A percentile compares a stretch with the other conserved stretches of the same genome.
phyloP scores from a whole-genome alignment of 1,140 invertebrate genomes.

The Drosophila triauraria region DNA sequence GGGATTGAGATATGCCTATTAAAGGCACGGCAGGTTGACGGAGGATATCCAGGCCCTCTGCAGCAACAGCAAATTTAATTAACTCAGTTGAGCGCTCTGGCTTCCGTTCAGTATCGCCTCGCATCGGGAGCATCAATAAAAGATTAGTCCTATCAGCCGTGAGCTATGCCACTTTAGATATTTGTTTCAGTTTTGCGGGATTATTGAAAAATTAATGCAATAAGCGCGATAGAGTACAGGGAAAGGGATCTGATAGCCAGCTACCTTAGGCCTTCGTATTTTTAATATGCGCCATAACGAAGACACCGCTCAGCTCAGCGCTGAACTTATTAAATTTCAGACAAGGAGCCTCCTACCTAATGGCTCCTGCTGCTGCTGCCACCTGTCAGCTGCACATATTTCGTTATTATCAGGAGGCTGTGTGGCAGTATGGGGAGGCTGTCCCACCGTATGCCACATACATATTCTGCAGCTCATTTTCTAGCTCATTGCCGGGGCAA shows the following conservation, averaged over 20 bases:
- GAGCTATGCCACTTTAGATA: slow-evolving; percentile 73
- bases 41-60: slow-evolving; percentile 10
- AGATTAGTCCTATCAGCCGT: slow-evolving; percentile 72
- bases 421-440: neutral
- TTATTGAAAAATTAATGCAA: slow-evolving; percentile 84
- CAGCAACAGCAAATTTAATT: slow-evolving; percentile 76
- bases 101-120: slow-evolving; percentile 31
- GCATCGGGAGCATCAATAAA: slow-evolving; percentile 72
- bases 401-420: slow-evolving; percentile 71
- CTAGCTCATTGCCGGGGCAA: slow-evolving; percentile 80
- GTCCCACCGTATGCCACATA: slow-evolving; percentile 56
- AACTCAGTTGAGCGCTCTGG: slow-evolving; percentile 73
- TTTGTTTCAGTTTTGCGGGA: slow-evolving; percentile 64
- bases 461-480: slow-evolving; percentile 79
- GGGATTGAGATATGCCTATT: slow-evolving; percentile 46
- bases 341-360: slow-evolving; percentile 28
- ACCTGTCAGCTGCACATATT: slow-evolving; percentile 81
- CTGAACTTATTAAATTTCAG: slow-evolving; percentile 70
- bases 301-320: slow-evolving; percentile 10
- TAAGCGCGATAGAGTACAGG: slow-evolving; percentile 53
- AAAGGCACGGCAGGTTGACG: slow-evolving; percentile 31
- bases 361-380: slow-evolving; percentile 50
- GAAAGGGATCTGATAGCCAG: slow-evolving; percentile 34
- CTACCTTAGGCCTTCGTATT: slow-evolving; percentile 67
- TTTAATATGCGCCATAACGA: slow-evolving; percentile 64